Conservation (phyloP, 2,797 vertebrate species). For the Melanotaenia nigrans region DNA sequence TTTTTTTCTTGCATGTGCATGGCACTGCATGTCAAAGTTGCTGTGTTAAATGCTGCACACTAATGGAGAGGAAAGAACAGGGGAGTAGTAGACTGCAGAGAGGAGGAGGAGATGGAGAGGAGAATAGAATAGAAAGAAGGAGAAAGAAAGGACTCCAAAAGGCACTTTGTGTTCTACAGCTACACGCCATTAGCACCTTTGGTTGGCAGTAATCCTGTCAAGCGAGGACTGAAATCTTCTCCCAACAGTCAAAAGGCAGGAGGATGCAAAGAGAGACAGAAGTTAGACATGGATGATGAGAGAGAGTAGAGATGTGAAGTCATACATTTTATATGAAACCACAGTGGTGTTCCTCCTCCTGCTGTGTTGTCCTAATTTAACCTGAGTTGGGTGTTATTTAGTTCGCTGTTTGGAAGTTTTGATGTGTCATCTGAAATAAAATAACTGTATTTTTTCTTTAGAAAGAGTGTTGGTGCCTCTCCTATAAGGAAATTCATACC, state of each 20-base stretch:
- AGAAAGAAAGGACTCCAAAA: conserved; percentile 26
- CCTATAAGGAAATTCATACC: neutral
- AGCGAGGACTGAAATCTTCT: conserved; percentile 34
- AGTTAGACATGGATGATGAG: conserved; percentile 8
- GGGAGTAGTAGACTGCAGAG: neutral
- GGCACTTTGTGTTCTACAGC: conserved; percentile 47
- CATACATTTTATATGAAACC: conserved; percentile 55
- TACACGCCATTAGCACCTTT: conserved; percentile 65
- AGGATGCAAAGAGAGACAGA: conserved; percentile 16
- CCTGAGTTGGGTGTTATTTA: neutral
- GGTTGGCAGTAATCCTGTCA: conserved; percentile 38
- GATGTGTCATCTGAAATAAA: neutral
- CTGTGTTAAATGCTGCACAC: conserved; percentile 30
- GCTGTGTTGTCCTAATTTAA: conserved; percentile 41
- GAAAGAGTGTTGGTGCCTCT: neutral
- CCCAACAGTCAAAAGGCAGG: conserved; percentile 53
- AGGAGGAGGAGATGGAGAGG: conserved; percentile 28
- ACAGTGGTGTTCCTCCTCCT: conserved; percentile 3
- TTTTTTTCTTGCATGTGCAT: conserved; percentile 4
- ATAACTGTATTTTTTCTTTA: neutral
- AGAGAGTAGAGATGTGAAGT: conserved; percentile 14
- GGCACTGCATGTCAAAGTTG: conserved; percentile 5
- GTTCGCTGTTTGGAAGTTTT: neutral
- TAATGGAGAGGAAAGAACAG: conserved; percentile 3
- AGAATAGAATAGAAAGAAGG: conserved; percentile 8